Evolutionary conservation across 2,888 invertebrate species (phyloP).

Genomic region (Iphiclides podalirius): DNA sequence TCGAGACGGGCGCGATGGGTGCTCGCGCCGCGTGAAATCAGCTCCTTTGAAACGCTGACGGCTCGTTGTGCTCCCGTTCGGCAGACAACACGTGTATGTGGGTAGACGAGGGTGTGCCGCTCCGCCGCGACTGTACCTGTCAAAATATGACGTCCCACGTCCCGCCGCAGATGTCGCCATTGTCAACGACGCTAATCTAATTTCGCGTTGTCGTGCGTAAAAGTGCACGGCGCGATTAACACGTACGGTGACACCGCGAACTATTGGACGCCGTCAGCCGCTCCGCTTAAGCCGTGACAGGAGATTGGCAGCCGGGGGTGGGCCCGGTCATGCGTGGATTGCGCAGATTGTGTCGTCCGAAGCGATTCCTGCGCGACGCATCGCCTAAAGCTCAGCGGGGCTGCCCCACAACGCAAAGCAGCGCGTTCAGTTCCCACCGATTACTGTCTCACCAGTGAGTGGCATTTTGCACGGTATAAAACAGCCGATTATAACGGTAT

Average conservation of each 20-base stretch:
- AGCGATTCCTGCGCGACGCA: constrained; percentile 11
- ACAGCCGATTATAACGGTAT: no score
- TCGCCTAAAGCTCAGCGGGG: constrained; percentile 18
- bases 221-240: constrained; percentile 76
- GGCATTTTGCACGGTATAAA: no score
- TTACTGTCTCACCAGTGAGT: no score
- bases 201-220: constrained; percentile 70
- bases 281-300: constrained; percentile 78
- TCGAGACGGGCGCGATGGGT: constrained; percentile 74
- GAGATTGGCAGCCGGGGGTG: constrained; percentile 72
- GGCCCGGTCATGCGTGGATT: constrained; percentile 41
- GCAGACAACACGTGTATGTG: constrained; percentile 77
- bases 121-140: constrained; percentile 72
- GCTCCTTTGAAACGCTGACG: constrained; percentile 62
- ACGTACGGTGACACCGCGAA: constrained; percentile 78
- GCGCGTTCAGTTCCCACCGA: no score
- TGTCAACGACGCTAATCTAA: constrained; percentile 74
- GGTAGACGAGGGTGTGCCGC: constrained; percentile 59
- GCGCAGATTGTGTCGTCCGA: constrained; percentile 43
- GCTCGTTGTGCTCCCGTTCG: constrained; percentile 42
- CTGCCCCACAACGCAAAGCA: no score
- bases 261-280: constrained; percentile 75
- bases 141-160: constrained; percentile 76
- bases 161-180: constrained; percentile 75
- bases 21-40: constrained; percentile 79